Base-by-base conservation (phyloP, 2,888 invertebrate genomes). In the Meliscaeva auricollis region DNA sequence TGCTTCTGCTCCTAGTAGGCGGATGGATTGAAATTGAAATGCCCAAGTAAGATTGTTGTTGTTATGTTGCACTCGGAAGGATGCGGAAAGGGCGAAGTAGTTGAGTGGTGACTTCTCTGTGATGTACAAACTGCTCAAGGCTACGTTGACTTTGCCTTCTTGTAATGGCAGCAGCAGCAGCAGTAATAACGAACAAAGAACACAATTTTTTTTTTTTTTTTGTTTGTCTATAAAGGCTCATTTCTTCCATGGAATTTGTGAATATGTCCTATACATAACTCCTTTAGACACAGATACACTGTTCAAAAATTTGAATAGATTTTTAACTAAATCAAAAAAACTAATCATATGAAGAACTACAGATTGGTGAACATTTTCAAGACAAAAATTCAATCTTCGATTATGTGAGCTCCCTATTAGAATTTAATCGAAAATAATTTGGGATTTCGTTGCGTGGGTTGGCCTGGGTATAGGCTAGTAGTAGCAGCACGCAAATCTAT, bases 121-220 rank as follows among this genome's bases (percentile, higher is more conserved):
- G 69, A 85, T 81, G 76, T 73, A 15, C 30, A 68, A 80, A 85
- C 54, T 41, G 85, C 85, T 77, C 76, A 35, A 79, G 76, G 85
- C 76, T 85, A 81, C 72, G 72, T 80, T 85, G 80, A 80, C 80
- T 73, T 80, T 60, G 62, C 76, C 30, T 52, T 76, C 26, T 58
- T 68, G 60, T 72, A 60, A 73, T 78, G 73, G 68, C 35, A 74
- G 41, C 22, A 48, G 35, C 22, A 48, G 35, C 46, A 66, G 48
- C 15, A 54, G 69, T 17, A 69, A 26, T 69, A 66, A 66, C 60
- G 66, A 79, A 84, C 84, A 79, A 79, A 58, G 70, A 46, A 52
- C 7, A 52, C 15, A 46, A n/a, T 70, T 9, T 15, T 44, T 41
- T 48, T 74, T 15, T 52, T 52, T 54, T 48, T 32, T 6, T 26